Evolutionary conservation across 1,140 invertebrate genomes (phyloP), one percentile per base, ranked within the genome.

Genomic region (Drosophila chauvacae): DNA sequence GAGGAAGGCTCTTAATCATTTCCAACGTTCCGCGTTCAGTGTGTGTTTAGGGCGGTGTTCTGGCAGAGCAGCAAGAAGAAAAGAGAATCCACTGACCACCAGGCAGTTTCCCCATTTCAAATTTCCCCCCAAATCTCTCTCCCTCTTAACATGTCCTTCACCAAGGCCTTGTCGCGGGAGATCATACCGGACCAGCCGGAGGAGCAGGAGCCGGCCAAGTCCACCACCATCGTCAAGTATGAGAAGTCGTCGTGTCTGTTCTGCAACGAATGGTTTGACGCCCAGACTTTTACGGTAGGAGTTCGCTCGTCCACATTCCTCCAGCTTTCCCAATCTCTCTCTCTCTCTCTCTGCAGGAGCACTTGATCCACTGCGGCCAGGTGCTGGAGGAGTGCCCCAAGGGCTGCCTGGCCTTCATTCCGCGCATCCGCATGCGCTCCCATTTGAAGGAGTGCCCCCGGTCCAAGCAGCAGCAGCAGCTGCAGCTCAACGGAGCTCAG

Each of bases 381-480:
- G 95, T 96, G 4, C 73, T 96, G 47, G 95, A 96, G 79, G 94
- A 95, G 83, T 96, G 96, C 63, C 93, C 94, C 0, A 93, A 94
- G 66, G 93, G 94, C 44, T 96, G 95, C 64, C 95, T 95, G 1
- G 94, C 94, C n/a, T 96, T 95, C 91, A 93, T 96, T 16, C 94
- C 94, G 42, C 93, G 95, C 48, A 94, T 93, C 51, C 93, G 94
- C 28, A 93, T 94, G 80, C 92, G 94, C 4, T 92, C 93, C 2
- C 95, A 96, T 66, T 84, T 93, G 28, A 93, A 92, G 59, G 93
- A 94, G 28, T 96, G 95, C 77, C 93, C 93, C 0, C 93, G 94
- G 2, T 28, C 39, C 7, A 79, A 53, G 56, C 83, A 53, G 56
- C 83, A 53, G 56, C 83, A 53, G 56, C 83, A 85, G 45, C 64